Conservation (phyloP, 2,888 invertebrate species). For the Caenorhabditis sp. region DNA sequence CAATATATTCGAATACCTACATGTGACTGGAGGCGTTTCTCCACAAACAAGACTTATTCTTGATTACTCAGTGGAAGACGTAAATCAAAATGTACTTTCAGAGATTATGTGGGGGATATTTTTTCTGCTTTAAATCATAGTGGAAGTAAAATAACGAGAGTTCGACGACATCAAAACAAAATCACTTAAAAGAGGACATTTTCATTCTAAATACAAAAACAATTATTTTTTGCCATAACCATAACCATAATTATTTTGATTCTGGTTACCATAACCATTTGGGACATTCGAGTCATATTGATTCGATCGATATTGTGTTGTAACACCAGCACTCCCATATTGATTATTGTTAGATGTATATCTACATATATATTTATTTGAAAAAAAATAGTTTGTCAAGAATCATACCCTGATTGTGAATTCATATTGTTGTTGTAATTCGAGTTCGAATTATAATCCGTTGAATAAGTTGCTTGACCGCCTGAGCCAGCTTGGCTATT, state of each 20-base stretch:
- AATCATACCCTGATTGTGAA: conserved; percentile 18
- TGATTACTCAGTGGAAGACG: too few relatives aligned
- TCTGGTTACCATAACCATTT: conserved; percentile 14
- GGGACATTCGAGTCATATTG: conserved; percentile 22
- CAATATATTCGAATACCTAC: too few relatives aligned
- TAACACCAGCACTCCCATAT: not conserved
- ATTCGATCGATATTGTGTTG: conserved; percentile 6
- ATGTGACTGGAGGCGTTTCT: too few relatives aligned
- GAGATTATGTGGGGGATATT: too few relatives aligned
- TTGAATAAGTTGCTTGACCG: conserved; percentile 7
- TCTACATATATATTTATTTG: not conserved
- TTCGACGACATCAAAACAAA: too few relatives aligned
- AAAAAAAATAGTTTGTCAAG: too few relatives aligned
- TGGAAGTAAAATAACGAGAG: too few relatives aligned
- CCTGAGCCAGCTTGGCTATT: conserved; percentile 1
- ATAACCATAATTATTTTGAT: conserved; percentile 5
- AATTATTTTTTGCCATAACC: conserved; percentile 12
- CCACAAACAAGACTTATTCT: too few relatives aligned
- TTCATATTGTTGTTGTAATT: not conserved
- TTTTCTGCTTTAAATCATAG: too few relatives aligned
- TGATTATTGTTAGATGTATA: not conserved
- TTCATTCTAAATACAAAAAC: not conserved
- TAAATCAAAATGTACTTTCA: too few relatives aligned
- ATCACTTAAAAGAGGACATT: too few relatives aligned
- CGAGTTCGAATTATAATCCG: not conserved